Base-by-base conservation (phyloP, 2,113 vertebrate species). In the Amblyopsis rosae region DNA sequence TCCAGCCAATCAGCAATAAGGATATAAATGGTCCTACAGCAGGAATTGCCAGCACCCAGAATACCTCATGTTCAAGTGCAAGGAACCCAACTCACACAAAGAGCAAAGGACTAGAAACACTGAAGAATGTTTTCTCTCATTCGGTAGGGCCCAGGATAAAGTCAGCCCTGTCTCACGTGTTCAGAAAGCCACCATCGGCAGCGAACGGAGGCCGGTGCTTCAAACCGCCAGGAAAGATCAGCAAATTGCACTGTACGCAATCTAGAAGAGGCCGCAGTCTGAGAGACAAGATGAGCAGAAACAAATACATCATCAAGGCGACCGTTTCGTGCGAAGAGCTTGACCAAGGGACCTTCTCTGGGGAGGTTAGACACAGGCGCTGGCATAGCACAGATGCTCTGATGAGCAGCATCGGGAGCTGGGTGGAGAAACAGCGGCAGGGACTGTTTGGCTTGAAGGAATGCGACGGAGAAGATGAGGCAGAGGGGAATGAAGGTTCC, bases 301-400 rank as follows among this genome's bases (percentile, higher is more conserved):
- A 84, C 64, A 83, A 86, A 50, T 84, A 72, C 55, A 67, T 60
- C n/a, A 75, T 91, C 41, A 90, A 93, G 75, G 72, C 84, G 66
- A 75, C 88, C 0, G 74, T 91, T 12, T 96, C 94, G 1, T 93
- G 89, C 77, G 94, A 93, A 69, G 93, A 91, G 70, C 92, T 96
- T 19, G 90, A 92, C 45, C 91, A 90, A 47, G 75, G 89, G 54
- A 83, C 55, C 41, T 69, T 64, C 61, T 72, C 82, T 46, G 70
- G 77, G 70, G 70, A 84, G 12, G 51, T 65, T 55, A 66, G 66
- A 0, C 60, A 72, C 53, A 92, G 89, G 19, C 88, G 79, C 15
- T 95, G 95, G 93, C 92, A 91, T 33, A 96, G 95, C 71, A 89
- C 89, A 3, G 94, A 95, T 73, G 77, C 91, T 71, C 80, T 96